Evolutionary conservation across 2,797 vertebrate genomes (phyloP), one percentile per base, ranked within the genome.

Genomic region (Phataginus tricuspis): DNA sequence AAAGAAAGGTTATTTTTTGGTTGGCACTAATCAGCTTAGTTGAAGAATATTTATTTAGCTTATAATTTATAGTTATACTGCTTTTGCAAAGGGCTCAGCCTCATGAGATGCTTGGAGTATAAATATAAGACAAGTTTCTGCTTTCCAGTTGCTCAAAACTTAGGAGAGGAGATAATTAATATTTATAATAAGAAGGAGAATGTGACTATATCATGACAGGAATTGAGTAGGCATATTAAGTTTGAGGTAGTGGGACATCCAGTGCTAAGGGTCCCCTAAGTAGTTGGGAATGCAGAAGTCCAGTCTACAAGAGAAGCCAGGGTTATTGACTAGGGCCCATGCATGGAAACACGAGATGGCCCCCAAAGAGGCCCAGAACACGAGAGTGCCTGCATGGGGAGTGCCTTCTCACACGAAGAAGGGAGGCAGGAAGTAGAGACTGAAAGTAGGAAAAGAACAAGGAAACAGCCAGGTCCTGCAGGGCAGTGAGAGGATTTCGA

Each of bases 141-240:
- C 53, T 92, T 95, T 96, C 57, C 86, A 42, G 37, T 27, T 88
- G 31, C n/a, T 79, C 16, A 71, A 74, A 85, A 78, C 31, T 34
- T 51, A 90, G 55, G 63, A 82, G 68, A 88, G 16, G 39, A 68
- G 64, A 64, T 83, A 53, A 51, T 45, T n/a, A 55, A 45, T 51
- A 25, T 53, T 84, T 85, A 14, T 64, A 88, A 69, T 61, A 68
- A 92, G 11, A 16, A 87, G 63, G 37, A 53, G 42, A 64, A 37
- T 90, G 37, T 84, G 82, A 86, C 42, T 3, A 49, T 74, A 25
- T 71, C 45, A 42, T 34, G 42, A 86, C 39, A 49, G 25, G 87
- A 39, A 37, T 53, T 16, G 77, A n/a, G 34, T 23, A 23, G 27
- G 11, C 80, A 61, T 45, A 12, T 45, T 45, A 21, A 77, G 55